These are phyloP conservation scores for Ephialtes manifestator DNA, from an alignment of 2,888 invertebrate genomes.

Conservation along the genomic window DNA sequence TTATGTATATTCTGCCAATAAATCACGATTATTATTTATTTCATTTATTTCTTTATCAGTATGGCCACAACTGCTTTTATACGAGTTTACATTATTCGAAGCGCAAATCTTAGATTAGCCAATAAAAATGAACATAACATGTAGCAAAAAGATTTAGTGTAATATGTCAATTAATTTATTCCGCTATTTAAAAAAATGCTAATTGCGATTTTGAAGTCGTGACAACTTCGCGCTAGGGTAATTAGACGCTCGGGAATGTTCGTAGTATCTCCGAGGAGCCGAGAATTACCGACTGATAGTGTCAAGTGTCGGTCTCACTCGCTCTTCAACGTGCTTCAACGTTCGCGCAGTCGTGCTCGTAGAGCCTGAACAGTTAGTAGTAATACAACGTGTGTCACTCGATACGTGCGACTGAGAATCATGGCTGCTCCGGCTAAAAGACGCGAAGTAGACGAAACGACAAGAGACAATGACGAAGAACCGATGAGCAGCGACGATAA, in stretches of 20 bases:
- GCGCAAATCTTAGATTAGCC: too few species aligned
- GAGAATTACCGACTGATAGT: slow-evolving; percentile 13
- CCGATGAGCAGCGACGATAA: slow-evolving; percentile 78
- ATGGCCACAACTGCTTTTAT: too few species aligned
- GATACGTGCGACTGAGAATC: slow-evolving; percentile 69
- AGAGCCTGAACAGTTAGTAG: neutral
- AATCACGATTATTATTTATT: too few species aligned
- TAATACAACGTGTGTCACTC: slow-evolving; percentile 42
- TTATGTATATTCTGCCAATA: too few species aligned
- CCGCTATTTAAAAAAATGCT: neutral
- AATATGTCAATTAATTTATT: too few species aligned
- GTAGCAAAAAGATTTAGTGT: too few species aligned
- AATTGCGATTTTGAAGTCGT: neutral
- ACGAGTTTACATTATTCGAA: too few species aligned
- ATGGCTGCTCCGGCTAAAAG: slow-evolving; percentile 84
- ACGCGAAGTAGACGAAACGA: slow-evolving; percentile 78
- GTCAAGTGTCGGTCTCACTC: neutral
- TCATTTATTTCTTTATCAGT: too few species aligned
- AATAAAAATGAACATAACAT: too few species aligned
- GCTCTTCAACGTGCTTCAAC: too few species aligned
- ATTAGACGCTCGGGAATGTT: slow-evolving; percentile 5
- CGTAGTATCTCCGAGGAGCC: neutral
- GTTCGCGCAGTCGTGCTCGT: neutral
- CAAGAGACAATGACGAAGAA: slow-evolving; percentile 75
- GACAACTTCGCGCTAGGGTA: neutral